Evolutionary conservation across 1,140 invertebrate genomes (phyloP).

Genomic region (Pristionchus pacificus): DNA sequence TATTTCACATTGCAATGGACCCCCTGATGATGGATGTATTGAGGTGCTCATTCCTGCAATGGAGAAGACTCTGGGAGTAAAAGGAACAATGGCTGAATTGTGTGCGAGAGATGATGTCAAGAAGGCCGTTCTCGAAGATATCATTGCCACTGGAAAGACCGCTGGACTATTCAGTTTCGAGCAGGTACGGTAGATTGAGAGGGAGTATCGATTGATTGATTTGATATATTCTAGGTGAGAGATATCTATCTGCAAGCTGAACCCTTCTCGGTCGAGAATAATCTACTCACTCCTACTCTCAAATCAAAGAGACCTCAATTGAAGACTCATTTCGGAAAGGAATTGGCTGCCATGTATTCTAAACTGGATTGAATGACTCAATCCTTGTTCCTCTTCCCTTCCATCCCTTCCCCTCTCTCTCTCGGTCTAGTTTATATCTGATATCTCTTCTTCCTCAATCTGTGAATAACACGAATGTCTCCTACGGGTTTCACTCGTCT

Average conservation of each 20-base stretch:
- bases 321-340: conserved; percentile 30
- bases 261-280: conserved; percentile 91
- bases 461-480: no score
- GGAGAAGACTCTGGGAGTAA: conserved; percentile 76
- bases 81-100: conserved; percentile 78
- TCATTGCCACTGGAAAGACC: conserved; percentile 78
- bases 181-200: conserved; percentile 79
- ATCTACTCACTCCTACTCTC: conserved; percentile 88
- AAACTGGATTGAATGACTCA: no score
- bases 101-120: conserved; percentile 80
- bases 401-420: no score
- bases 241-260: conserved; percentile 70
- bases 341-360: conserved; percentile 27
- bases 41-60: conserved; percentile 26
- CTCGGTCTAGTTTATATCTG: no score
- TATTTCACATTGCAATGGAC: neutral
- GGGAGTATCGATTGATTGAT: no score
- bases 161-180: conserved; percentile 89
- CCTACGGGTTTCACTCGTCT: no score
- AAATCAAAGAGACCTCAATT: conserved; percentile 72
- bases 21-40: neutral
- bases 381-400: no score
- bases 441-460: no score
- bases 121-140: conserved; percentile 81
- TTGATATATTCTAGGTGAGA: conserved; percentile 49